Evolutionary conservation across 2,113 vertebrate species (phyloP).

Genomic region (Trichechus manatus): DNA sequence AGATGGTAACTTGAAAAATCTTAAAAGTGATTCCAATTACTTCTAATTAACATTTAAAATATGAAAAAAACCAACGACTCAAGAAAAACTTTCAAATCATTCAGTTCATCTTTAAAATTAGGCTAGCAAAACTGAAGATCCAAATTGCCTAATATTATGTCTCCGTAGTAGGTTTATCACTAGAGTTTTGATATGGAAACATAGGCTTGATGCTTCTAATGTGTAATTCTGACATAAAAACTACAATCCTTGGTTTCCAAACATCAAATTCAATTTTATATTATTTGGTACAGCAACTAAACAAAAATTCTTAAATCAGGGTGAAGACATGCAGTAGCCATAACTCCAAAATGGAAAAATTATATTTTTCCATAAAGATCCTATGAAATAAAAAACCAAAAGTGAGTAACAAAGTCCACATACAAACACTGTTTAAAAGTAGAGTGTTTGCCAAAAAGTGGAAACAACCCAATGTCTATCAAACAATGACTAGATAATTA

Average conservation of each 20-base stretch:
- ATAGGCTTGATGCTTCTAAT: not conserved
- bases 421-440: not conserved
- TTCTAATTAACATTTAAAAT: constrained; percentile 47
- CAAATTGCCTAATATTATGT: not conserved
- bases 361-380: not conserved
- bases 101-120: not conserved
- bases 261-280: not conserved
- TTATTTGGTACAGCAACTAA: not conserved
- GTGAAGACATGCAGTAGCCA: not conserved
- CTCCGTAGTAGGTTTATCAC: not conserved
- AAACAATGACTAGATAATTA: not conserved
- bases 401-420: not conserved
- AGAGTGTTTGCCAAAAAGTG: not conserved
- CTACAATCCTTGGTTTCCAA: not conserved
- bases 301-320: not conserved
- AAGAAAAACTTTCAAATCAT: constrained; percentile 49
- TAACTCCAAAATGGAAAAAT: not conserved
- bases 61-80: constrained; percentile 58
- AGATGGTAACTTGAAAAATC: constrained; percentile 25
- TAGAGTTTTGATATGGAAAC: not conserved
- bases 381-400: not conserved
- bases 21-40: not conserved
- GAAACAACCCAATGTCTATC: not conserved
- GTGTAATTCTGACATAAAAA: not conserved
- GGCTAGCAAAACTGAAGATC: not conserved